Evolutionary conservation across 2,797 vertebrate genomes (phyloP).

Genomic region (Galagoides demidoff): DNA sequence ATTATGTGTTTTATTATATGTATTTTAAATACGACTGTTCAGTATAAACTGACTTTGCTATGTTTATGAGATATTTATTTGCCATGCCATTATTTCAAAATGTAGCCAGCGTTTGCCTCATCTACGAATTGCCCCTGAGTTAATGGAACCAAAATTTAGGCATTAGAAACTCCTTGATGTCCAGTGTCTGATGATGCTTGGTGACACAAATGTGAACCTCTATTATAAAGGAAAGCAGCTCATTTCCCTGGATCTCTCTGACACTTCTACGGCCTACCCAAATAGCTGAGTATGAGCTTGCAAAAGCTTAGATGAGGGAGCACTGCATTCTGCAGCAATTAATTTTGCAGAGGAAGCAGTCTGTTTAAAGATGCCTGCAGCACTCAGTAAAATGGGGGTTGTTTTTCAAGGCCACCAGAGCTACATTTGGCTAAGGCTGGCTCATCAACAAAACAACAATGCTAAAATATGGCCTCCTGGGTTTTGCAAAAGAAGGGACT

Average conservation of each 20-base stretch:
- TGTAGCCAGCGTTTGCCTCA: background rate
- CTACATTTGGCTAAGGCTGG: conserved; percentile 84
- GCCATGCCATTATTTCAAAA: background rate
- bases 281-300: conserved; percentile 86
- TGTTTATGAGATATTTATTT: conserved; percentile 32
- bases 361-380: conserved; percentile 88
- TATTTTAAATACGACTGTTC: background rate
- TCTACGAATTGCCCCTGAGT: background rate
- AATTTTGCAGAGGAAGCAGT: conserved; percentile 90
- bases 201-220: conserved; percentile 66
- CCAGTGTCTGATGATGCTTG: conserved; percentile 55
- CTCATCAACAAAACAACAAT: conserved; percentile 88
- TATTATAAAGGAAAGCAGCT: conserved; percentile 69
- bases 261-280: conserved; percentile 74
- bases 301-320: conserved; percentile 83
- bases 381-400: conserved; percentile 85
- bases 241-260: conserved; percentile 77
- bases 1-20: background rate
- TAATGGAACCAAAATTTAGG: background rate
- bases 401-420: conserved; percentile 89
- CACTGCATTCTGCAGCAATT: conserved; percentile 86
- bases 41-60: background rate
- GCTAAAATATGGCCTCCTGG: conserved; percentile 85
- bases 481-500: conserved; percentile 83
- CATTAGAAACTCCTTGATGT: conserved; percentile 55